Base-by-base conservation (phyloP, 1,140 invertebrate genomes). In the Wasmannia auropunctata region DNA sequence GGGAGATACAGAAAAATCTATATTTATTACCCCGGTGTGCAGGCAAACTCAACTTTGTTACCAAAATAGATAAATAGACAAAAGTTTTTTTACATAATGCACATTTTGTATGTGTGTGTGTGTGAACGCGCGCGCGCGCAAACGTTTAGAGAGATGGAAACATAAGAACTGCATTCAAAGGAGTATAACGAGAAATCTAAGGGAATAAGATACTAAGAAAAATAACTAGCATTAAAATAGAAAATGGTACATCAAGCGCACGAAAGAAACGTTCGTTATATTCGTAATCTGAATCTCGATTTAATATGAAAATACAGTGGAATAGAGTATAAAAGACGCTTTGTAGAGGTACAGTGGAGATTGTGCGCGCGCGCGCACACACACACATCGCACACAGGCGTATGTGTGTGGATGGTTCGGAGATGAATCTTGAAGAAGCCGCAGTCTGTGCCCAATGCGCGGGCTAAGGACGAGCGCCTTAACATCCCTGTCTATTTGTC, bases 401-500 rank as follows among this genome's bases (percentile, higher is more conserved):
- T 22, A n/a, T 22, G 37, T 43, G 34, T 63, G 49, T 46, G 60
- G 28, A 67, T 34, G 51, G 40, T 54, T 19, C 14, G 37, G 43
- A 58, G 51, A 72, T 83, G 25, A 37, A 83, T 43, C 54, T 40
- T 22, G 51, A 58, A 25, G 37, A 81, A 43, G 19, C 37, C 37
- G 14, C 37, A 65, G 34, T 6, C n/a, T 46, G 37, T 22, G 51
- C 51, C 25, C 34, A 28, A 56, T 49, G 60, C 25, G 22, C 49
- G 62, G 14, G 34, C 40, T 54, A 69, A 80, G n/a, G 46, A 28
- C 16, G 31, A 69, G 16, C 51, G 49, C 51, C 37, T 83, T 58
- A 58, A 56, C 58, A 69, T 34, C 19, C 51, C 69, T 74, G 85
- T 87, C 90, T 89, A 86, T 91, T 91, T 87, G 89, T 91, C 90